phyloP scores from a whole-genome alignment of 2,797 vertebrate genomes.

The Rhodeus uyekii region DNA sequence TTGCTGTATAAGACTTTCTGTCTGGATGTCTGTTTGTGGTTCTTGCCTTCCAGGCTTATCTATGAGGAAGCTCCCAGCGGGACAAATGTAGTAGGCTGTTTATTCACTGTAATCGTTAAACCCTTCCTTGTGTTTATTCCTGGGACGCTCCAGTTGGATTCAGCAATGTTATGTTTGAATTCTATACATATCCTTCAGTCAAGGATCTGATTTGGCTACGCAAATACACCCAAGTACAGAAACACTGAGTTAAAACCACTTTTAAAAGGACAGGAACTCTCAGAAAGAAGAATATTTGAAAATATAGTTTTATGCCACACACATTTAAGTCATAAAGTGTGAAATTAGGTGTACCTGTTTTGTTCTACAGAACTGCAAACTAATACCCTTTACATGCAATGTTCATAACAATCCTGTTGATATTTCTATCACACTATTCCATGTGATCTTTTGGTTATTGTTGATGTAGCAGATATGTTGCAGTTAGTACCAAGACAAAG shows the following conservation, averaged over 20 bases:
- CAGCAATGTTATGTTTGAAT: not conserved
- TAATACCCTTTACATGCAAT: not conserved
- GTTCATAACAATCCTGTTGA: not conserved
- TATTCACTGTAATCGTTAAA: not conserved
- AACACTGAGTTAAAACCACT: not conserved
- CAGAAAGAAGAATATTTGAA: not conserved
- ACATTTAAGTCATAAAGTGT: not conserved
- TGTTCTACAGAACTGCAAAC: not conserved
- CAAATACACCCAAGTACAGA: not conserved
- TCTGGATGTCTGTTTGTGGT: not conserved
- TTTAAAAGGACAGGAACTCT: not conserved
- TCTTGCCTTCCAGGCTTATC: not conserved
- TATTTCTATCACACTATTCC: not conserved
- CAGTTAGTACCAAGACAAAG: not conserved
- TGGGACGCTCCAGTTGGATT: not conserved
- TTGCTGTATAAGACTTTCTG: constrained; percentile 13
- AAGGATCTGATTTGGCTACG: constrained; percentile 7
- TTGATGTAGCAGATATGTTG: not conserved
- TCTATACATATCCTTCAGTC: not conserved
- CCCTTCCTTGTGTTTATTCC: not conserved
- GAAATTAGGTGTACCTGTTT: not conserved
- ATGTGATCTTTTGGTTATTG: not conserved
- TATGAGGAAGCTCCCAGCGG: not conserved
- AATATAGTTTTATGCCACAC: not conserved
- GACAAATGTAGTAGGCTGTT: constrained; percentile 11